Percentiles rank a stretch among this genome's conserved stretches.
Evolutionary conservation across 2,113 vertebrate genomes (phyloP).

Genomic region (Campylomormyrus numenius): DNA sequence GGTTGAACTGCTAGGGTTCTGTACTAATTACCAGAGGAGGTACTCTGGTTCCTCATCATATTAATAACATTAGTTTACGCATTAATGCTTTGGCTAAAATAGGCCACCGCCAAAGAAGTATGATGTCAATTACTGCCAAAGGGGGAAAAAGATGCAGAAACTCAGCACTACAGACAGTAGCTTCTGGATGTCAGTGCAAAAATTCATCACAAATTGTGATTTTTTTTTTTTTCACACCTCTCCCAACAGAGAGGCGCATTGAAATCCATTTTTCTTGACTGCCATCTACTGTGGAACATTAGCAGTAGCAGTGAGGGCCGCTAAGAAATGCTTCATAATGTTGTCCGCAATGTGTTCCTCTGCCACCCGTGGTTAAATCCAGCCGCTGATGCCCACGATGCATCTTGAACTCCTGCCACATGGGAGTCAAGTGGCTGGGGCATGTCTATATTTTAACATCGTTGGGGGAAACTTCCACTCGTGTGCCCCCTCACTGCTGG

Average conservation of each 20-base stretch:
- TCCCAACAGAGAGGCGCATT: constrained; percentile 18
- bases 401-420: too few species aligned
- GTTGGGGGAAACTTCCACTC: not conserved
- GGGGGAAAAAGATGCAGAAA: constrained; percentile 31
- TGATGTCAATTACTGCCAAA: constrained; percentile 33
- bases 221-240: constrained; percentile 3
- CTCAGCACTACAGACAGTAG: constrained; percentile 28
- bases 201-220: constrained; percentile 34
- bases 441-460: not conserved
- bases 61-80: constrained; percentile 13
- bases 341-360: not conserved
- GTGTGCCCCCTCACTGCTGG: not conserved
- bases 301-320: constrained; percentile 31
- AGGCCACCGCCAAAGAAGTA: constrained; percentile 20
- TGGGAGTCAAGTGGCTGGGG: not conserved
- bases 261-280: constrained; percentile 38
- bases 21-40: not conserved
- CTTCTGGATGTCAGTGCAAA: constrained; percentile 32
- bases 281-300: constrained; percentile 33
- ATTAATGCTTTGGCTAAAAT: not conserved
- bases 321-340: not conserved
- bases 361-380: not conserved
- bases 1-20: not conserved
- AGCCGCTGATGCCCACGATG: not conserved
- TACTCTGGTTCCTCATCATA: not conserved